A percentile compares a stretch with the other conserved stretches of the same genome.
Evolutionary conservation across 2,113 vertebrate species (phyloP).

Genomic region (Trochalopteron elliotii): DNA sequence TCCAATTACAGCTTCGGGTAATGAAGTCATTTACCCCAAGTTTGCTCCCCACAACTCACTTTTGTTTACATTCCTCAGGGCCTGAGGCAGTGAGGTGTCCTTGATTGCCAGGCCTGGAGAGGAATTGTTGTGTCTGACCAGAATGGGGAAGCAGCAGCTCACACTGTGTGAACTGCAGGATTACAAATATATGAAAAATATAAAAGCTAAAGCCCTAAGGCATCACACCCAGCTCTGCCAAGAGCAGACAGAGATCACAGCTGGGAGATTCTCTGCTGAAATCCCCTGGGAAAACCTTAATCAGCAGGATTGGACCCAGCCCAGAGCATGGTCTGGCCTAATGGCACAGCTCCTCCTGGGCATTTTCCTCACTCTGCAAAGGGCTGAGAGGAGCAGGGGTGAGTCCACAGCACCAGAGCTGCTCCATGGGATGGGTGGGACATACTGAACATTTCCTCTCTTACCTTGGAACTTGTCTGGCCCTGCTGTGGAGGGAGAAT

Average conservation of each 20-base stretch:
- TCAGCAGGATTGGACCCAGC: background rate
- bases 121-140: background rate
- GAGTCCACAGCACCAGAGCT: background rate
- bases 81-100: background rate
- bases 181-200: background rate
- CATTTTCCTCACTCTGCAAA: no score
- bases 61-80: rapidly evolving
- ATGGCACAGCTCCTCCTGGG: background rate
- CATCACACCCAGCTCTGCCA: background rate
- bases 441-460: rapidly evolving
- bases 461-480: background rate
- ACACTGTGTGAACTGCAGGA: rapidly evolving
- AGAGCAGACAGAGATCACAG: background rate
- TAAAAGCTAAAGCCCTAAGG: background rate
- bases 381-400: background rate
- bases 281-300: background rate
- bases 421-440: background rate
- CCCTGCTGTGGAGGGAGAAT: background rate
- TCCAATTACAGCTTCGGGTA: background rate
- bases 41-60: no score
- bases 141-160: background rate
- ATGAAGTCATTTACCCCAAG: background rate
- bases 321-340: background rate
- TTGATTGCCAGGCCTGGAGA: background rate
- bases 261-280: background rate